Evolutionary conservation across 2,113 vertebrate genomes (phyloP), one percentile per base, ranked within the genome.

Genomic region (Lynx canadensis): DNA sequence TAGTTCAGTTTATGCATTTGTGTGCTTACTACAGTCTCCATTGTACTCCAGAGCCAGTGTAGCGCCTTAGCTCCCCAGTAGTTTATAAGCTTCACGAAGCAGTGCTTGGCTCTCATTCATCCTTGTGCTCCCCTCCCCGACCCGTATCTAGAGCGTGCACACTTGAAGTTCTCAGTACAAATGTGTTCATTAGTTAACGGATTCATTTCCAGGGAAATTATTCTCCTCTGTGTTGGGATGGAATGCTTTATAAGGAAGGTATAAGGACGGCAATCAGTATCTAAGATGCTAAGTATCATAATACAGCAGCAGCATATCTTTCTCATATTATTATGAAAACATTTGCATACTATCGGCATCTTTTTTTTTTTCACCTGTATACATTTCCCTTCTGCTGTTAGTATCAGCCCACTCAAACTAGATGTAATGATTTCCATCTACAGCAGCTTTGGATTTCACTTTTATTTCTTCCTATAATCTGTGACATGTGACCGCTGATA

Each of bases 291-390:
- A 65, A 31, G 36, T 63, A 52, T 74, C 15, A 1, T 12, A 15
- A 65, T 9, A 41, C 7, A 36, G 52, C 4, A 1, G 38, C 60
- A 29, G 41, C 16, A 16, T 1, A 48, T 55, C 29, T 87, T 86
- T 71, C 74, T 63, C 41, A 71, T 14, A 29, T n/a, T 52, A 29
- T 71, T 65, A 60, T n/a, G 93, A 94, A 97, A 78, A 68, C 41
- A 79, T 55, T n/a, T 93, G 57, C 18, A 16, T 33, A 52, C 27
- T 29, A 92, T 66, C 7, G 50, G 33, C 23, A 38, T 65, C 41
- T 71, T 82, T 83, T 55, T 55, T 76, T 83, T 55, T 55, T 41
- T 25, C 50, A 89, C 57, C 5, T 52, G 15, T 25, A 89, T 38
- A 41, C 14, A 48, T 29, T 68, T 83, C 25, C 52, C 73, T 63